Conservation (phyloP, 1,140 invertebrate species). For the Aphelenchoides avenae region DNA sequence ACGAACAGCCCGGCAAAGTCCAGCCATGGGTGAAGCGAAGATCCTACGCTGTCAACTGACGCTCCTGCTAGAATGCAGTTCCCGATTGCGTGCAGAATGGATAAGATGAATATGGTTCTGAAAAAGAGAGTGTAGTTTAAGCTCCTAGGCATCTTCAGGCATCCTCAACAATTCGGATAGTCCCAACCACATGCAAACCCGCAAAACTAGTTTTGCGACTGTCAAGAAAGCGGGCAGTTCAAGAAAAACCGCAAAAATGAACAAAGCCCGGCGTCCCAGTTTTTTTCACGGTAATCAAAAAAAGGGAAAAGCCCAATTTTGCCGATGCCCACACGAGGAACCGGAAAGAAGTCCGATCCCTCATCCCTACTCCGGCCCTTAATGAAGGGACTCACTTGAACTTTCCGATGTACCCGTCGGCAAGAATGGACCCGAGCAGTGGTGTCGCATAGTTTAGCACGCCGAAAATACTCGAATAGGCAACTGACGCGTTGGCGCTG, state of each 20-base stretch:
- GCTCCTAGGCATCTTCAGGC: too few relatives aligned
- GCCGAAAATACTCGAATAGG: slow-evolving; percentile 68
- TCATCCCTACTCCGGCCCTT: too few relatives aligned
- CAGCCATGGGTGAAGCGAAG: slow-evolving; percentile 24
- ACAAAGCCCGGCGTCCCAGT: too few relatives aligned
- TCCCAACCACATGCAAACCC: too few relatives aligned
- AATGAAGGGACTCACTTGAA: slow-evolving; percentile 70
- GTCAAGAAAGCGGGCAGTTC: too few relatives aligned
- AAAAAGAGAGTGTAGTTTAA: too few relatives aligned
- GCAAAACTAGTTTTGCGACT: too few relatives aligned
- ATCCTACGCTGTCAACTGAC: slow-evolving; percentile 66
- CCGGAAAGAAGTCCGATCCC: background rate
- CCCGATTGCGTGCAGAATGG: slow-evolving; percentile 76
- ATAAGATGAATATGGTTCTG: slow-evolving; percentile 58
- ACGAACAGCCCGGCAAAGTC: background rate
- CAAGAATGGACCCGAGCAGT: slow-evolving; percentile 69
- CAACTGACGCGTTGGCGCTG: slow-evolving; percentile 68
- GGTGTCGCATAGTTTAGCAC: slow-evolving; percentile 72
- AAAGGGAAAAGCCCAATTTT: too few relatives aligned
- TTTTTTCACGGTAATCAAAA: too few relatives aligned
- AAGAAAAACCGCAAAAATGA: too few relatives aligned
- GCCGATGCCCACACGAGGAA: background rate
- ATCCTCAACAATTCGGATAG: too few relatives aligned
- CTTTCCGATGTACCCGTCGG: slow-evolving; percentile 64
- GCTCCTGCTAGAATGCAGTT: slow-evolving; percentile 73